These are phyloP conservation scores for Onthophagus sagittarius DNA, from an alignment of 2,888 invertebrate species.

Conservation along the genomic window DNA sequence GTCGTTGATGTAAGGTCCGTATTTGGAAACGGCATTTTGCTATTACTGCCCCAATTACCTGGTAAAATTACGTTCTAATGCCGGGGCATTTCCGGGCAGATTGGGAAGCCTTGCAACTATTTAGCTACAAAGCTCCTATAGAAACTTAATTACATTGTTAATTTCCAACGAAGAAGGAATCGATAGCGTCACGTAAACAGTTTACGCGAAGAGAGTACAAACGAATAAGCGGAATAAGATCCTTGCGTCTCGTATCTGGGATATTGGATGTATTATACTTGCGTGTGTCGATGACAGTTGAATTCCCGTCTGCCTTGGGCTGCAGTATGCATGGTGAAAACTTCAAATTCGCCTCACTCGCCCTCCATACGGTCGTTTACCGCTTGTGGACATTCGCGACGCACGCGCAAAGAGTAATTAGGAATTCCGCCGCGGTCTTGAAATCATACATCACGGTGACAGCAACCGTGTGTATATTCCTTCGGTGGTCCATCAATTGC, in stretches of 20 bases:
- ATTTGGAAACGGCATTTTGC: neutral
- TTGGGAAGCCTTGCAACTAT: neutral
- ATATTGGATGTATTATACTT: neutral
- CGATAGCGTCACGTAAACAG: neutral
- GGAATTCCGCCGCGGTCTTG: neutral
- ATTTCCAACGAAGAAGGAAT: neutral
- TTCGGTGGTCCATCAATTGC: neutral
- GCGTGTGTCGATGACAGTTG: neutral
- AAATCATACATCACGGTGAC: neutral
- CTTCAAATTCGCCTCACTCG: neutral
- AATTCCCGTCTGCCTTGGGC: neutral
- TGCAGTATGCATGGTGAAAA: neutral
- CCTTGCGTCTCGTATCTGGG: neutral
- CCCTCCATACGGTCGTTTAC: neutral
- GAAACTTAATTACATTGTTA: neutral
- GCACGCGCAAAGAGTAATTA: neutral
- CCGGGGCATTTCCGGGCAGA: neutral
- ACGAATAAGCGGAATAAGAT: neutral
- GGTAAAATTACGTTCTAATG: neutral
- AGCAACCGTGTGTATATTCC: neutral
- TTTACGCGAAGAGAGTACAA: neutral
- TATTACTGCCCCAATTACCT: neutral
- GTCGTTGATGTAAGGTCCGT: neutral
- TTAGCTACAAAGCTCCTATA: neutral
- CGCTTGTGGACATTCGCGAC: neutral